Evolutionary conservation across 2,888 invertebrate species (phyloP).

Genomic region (Hyppa rectilinea): DNA sequence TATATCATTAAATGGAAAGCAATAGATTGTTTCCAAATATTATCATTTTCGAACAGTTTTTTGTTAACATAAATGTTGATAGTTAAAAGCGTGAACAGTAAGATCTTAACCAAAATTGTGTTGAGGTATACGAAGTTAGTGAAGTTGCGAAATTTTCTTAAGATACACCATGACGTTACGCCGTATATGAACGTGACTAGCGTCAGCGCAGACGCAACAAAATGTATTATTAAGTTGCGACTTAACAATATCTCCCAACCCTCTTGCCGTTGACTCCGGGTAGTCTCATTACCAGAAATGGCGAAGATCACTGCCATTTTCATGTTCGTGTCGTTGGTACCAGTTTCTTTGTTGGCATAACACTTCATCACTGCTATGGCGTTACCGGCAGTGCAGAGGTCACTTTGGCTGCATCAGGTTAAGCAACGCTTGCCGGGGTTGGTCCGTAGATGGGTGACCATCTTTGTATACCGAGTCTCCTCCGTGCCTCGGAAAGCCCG

Average conservation of each 20-base stretch:
- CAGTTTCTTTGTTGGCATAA: not conserved
- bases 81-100: not conserved
- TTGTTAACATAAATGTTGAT: not conserved
- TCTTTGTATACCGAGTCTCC: no score
- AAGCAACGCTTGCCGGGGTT: no score
- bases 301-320: not conserved
- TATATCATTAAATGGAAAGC: not conserved
- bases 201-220: not conserved
- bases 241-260: not conserved
- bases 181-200: not conserved
- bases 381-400: not conserved
- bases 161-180: not conserved
- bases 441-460: no score
- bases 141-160: conserved; percentile 4
- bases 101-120: not conserved
- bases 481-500: no score
- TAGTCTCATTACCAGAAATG: not conserved
- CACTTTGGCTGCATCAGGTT: not conserved
- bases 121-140: conserved; percentile 6
- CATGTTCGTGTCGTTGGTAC: not conserved
- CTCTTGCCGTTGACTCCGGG: not conserved
- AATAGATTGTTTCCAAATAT: not conserved
- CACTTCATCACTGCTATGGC: not conserved
- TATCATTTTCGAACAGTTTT: not conserved
- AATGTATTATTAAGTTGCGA: not conserved